phyloP scores from a whole-genome alignment of 1,140 invertebrate species.

The Fopius arisanus region DNA sequence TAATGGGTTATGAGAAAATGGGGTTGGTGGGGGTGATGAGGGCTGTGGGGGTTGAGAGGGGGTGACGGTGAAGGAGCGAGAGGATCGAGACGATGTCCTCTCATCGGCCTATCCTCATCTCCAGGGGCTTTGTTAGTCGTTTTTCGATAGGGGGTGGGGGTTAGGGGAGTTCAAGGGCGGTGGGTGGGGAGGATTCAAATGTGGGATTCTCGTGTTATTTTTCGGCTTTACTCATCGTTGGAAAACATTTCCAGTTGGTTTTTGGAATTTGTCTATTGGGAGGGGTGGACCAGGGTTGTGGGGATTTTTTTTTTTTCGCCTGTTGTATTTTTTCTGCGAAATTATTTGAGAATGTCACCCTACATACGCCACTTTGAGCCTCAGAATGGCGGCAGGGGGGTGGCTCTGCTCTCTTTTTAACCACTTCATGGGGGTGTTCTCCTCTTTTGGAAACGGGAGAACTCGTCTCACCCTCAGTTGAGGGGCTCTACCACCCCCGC shows the following conservation, averaged over 20 bases:
- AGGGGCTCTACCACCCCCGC: constrained; percentile 1
- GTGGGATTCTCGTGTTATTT: not conserved
- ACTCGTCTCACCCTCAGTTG: constrained; percentile 1
- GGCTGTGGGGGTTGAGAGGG: not conserved
- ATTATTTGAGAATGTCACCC: not conserved
- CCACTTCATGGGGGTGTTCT: constrained; percentile 11
- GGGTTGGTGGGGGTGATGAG: too few species aligned
- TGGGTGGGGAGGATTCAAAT: not conserved
- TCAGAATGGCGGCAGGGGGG: constrained; percentile 2
- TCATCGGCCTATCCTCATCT: constrained; percentile 10
- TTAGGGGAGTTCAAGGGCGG: not conserved
- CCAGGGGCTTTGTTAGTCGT: not conserved
- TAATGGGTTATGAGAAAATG: not conserved
- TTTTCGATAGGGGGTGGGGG: not conserved
- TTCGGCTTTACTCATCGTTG: not conserved
- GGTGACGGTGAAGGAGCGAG: not conserved
- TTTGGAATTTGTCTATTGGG: not conserved
- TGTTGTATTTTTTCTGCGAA: not conserved
- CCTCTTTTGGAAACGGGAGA: constrained; percentile 23
- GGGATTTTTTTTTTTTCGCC: not conserved
- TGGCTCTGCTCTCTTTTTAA: not conserved
- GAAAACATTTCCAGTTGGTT: not conserved
- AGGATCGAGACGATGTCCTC: not conserved
- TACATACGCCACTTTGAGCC: constrained; percentile 20
- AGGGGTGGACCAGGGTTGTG: not conserved